Percentiles rank a stretch among this genome's conserved stretches.
Conservation (phyloP, 2,888 invertebrate genomes). For the Dryadula phaetusa region DNA sequence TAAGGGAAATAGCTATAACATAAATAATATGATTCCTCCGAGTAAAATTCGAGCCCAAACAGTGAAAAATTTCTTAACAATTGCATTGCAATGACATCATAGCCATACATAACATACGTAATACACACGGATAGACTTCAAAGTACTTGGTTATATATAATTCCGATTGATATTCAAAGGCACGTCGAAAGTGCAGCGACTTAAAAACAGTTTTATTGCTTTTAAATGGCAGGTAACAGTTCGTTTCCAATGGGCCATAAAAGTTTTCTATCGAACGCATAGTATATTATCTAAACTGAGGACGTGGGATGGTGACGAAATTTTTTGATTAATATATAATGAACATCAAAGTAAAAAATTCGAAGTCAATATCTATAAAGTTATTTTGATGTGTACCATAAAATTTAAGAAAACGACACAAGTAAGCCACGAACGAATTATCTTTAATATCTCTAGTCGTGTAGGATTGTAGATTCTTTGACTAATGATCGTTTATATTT, state of each 20-base stretch:
- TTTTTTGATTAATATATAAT: conserved; percentile 46
- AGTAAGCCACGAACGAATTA: conserved; percentile 23
- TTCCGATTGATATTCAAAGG: conserved; percentile 8
- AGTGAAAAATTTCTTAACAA: too few species aligned
- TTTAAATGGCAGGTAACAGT: conserved; percentile 76
- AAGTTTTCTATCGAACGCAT: conserved; percentile 42
- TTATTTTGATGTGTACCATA: conserved; percentile 39
- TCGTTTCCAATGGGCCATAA: conserved; percentile 53
- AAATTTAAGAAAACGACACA: conserved; percentile 30
- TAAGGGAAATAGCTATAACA: too few species aligned
- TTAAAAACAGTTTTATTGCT: conserved; percentile 76
- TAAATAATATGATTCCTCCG: too few species aligned
- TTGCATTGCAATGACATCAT: too few species aligned
- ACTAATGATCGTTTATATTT: not conserved
- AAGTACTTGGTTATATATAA: not conserved
- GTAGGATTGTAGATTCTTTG: not conserved
- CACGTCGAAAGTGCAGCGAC: conserved; percentile 52
- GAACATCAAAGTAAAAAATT: conserved; percentile 38
- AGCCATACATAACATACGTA: too few species aligned
- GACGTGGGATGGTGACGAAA: conserved; percentile 43
- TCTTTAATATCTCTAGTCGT: conserved; percentile 21
- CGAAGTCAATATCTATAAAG: conserved; percentile 41
- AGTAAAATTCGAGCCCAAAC: too few species aligned
- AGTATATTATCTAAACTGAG: conserved; percentile 18
- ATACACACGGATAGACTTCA: too few species aligned